phyloP scores from a whole-genome alignment of 2,797 vertebrate genomes.

The Peromyscus nudipes region DNA sequence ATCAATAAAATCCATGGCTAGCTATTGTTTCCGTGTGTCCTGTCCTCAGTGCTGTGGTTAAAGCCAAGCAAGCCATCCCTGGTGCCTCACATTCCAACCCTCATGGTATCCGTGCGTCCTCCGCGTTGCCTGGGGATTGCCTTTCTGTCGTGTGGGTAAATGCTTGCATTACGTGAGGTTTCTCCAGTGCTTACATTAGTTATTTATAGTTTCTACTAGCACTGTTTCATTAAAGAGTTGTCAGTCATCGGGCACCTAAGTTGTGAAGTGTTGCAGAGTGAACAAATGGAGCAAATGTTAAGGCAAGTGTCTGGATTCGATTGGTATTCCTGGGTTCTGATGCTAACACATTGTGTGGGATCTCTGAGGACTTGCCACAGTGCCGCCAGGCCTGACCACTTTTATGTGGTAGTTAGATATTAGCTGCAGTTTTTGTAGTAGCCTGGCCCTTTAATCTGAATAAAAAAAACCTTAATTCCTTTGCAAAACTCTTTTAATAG shows the following conservation, averaged over 20 bases:
- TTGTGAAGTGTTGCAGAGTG: constrained; percentile 4
- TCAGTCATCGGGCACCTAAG: background rate
- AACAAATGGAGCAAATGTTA: background rate
- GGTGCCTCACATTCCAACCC: background rate
- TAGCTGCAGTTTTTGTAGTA: background rate
- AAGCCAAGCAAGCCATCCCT: background rate
- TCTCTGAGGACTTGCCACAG: background rate
- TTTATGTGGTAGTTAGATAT: background rate
- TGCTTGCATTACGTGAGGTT: background rate
- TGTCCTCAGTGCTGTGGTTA: background rate
- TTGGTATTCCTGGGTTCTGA: background rate
- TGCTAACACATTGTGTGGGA: background rate
- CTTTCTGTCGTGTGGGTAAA: background rate
- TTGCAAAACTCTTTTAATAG: background rate
- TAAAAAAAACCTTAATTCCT: background rate
- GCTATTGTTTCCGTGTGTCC: background rate
- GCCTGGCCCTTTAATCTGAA: background rate
- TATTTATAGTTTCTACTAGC: background rate
- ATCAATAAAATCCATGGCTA: background rate
- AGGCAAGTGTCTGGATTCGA: background rate
- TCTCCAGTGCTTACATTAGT: background rate
- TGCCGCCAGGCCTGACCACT: background rate
- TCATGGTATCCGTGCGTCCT: background rate
- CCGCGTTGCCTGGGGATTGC: background rate
- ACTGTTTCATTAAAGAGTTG: constrained; percentile 8